phyloP scores from a whole-genome alignment of 2,113 vertebrate species.

The Cinclus cinclus region DNA sequence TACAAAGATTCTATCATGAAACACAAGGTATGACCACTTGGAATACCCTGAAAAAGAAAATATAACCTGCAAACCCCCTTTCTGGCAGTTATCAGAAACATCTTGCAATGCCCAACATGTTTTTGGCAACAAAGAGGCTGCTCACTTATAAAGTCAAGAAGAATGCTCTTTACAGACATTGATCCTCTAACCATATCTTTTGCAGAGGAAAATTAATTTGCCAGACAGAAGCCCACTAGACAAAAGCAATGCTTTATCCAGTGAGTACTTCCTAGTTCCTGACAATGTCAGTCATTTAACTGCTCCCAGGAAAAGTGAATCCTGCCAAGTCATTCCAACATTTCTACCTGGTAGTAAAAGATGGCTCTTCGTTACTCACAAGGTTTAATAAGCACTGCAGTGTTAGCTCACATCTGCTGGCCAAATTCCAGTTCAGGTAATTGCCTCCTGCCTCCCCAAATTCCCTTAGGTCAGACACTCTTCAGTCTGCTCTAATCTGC shows the following conservation, averaged over 20 bases:
- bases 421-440: not conserved
- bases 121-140: not conserved
- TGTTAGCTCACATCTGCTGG: not conserved
- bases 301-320: not conserved
- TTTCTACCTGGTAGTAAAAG: not conserved
- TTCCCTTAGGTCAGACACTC: not conserved
- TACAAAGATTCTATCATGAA: not conserved
- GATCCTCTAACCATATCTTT: not conserved
- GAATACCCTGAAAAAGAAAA: not conserved
- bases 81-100: not conserved
- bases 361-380: not conserved
- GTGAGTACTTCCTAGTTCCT: not conserved
- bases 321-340: not conserved
- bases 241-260: not conserved
- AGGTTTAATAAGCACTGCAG: not conserved
- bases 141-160: not conserved
- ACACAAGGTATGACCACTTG: not conserved
- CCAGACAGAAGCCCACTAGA: not conserved
- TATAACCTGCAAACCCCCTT: not conserved
- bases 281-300: not conserved
- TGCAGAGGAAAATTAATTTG: not conserved
- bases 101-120: not conserved
- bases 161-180: not conserved
- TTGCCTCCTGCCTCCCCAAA: not conserved
- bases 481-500: not conserved